Percentiles rank a stretch among this genome's conserved stretches.
Evolutionary conservation across 2,888 invertebrate species (phyloP).

Genomic region (Vannuccia rotundouncinata): DNA sequence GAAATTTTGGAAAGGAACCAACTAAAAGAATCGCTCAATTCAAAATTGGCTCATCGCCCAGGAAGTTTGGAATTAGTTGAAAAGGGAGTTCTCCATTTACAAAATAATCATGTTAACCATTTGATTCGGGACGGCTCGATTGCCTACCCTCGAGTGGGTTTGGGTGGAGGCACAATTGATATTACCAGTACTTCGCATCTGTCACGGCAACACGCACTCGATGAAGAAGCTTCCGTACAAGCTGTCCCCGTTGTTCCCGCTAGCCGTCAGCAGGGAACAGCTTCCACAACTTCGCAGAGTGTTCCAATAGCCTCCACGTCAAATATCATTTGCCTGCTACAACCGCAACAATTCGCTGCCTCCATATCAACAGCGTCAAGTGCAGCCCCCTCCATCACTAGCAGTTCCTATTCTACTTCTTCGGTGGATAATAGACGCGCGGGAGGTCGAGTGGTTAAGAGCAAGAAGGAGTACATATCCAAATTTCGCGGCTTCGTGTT

Average conservation of each 20-base stretch:
- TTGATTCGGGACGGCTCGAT: constrained; percentile 33
- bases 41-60: constrained; percentile 34
- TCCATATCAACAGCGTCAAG: constrained; percentile 1
- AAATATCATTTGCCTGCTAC: not conserved
- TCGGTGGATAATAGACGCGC: not conserved
- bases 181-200: not conserved
- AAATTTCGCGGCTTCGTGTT: constrained; percentile 28
- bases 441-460: not conserved
- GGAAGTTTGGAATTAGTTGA: constrained; percentile 39
- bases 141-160: constrained; percentile 32
- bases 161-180: not conserved
- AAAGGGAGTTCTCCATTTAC: constrained; percentile 31
- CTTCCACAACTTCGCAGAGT: not conserved
- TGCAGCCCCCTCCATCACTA: not conserved
- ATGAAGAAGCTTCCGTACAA: not conserved
- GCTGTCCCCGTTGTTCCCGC: not conserved
- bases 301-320: not conserved
- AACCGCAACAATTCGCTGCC: not conserved
- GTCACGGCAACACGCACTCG: constrained; percentile 30
- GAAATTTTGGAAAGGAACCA: constrained; percentile 22
- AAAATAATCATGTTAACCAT: not conserved
- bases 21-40: constrained; percentile 32
- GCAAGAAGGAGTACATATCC: not conserved
- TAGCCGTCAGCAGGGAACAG: not conserved
- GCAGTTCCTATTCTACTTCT: not conserved